Conservation (phyloP, 64 coral and sea anemone genomes). For the Montipora foliosa region DNA sequence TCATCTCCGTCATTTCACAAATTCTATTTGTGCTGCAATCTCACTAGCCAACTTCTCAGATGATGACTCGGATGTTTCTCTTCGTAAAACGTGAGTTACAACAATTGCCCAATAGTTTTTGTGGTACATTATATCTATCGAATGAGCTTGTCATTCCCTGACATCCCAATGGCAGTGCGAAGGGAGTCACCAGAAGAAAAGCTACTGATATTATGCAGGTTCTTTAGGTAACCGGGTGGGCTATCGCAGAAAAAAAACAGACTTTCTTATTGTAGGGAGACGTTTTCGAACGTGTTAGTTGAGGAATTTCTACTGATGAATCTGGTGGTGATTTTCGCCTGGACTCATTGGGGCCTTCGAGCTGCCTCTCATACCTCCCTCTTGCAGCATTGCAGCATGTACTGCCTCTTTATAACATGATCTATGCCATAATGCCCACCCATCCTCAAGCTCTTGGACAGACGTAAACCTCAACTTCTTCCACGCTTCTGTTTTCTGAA, state of each 20-base stretch:
- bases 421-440: constrained; percentile 50
- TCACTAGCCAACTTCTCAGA: background rate
- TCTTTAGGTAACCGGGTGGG: constrained; percentile 11
- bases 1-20: constrained; percentile 11
- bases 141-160: constrained; percentile 61
- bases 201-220: constrained; percentile 37
- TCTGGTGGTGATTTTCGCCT: constrained; percentile 27
- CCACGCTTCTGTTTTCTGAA: constrained; percentile 14
- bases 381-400: constrained; percentile 50
- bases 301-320: background rate
- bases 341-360: constrained; percentile 38
- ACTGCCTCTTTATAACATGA: constrained; percentile 58
- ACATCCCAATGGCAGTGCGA: constrained; percentile 37
- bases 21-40: constrained; percentile 14
- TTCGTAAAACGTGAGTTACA: constrained; percentile 50
- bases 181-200: constrained; percentile 54
- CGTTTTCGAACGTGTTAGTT: constrained; percentile 48
- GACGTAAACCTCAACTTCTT: background rate
- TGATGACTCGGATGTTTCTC: background rate
- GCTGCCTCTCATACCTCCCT: background rate
- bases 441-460: constrained; percentile 12
- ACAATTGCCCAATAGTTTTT: constrained; percentile 70
- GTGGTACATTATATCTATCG: constrained; percentile 80
- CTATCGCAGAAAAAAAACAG: constrained; percentile 58
- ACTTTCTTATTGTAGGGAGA: constrained; percentile 50